Conservation (phyloP, 2,888 invertebrate species). For the Agrochola circellaris region DNA sequence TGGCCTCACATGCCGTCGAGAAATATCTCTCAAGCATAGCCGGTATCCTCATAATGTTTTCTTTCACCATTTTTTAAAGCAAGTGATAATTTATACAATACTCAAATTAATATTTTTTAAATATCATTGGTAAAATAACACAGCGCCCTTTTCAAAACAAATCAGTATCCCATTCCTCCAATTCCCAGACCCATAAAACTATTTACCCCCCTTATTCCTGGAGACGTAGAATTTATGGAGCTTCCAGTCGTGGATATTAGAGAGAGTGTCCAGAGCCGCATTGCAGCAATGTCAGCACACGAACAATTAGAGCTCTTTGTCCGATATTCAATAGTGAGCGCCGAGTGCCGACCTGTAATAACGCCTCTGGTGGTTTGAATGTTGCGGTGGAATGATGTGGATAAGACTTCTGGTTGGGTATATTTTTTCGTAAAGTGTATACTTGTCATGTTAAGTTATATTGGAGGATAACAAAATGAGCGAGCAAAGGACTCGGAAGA, state of each 20-base stretch:
- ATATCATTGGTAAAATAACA: background rate
- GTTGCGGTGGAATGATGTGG: constrained; percentile 62
- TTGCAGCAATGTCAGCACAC: constrained; percentile 71
- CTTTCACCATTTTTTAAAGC: no score
- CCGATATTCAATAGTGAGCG: constrained; percentile 84
- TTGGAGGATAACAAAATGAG: no score
- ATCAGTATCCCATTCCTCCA: background rate
- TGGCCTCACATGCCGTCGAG: no score
- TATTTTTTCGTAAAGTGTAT: background rate
- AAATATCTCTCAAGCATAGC: no score
- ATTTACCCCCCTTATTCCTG: background rate
- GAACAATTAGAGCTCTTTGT: constrained; percentile 88
- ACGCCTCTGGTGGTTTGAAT: constrained; percentile 76
- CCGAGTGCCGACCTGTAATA: constrained; percentile 78
- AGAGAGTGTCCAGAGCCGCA: constrained; percentile 62
- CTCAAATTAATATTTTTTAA: background rate
- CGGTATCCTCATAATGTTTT: no score
- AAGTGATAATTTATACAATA: no score
- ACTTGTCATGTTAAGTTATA: background rate
- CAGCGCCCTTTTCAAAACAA: constrained; percentile 16
- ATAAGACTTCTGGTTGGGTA: constrained; percentile 45
- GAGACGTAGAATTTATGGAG: constrained; percentile 58
- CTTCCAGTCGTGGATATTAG: constrained; percentile 44
- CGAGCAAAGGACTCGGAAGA: background rate
- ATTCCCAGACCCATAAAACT: constrained; percentile 27